Conservation (phyloP, 2,113 vertebrate genomes). For the Ceratotherium simum region DNA sequence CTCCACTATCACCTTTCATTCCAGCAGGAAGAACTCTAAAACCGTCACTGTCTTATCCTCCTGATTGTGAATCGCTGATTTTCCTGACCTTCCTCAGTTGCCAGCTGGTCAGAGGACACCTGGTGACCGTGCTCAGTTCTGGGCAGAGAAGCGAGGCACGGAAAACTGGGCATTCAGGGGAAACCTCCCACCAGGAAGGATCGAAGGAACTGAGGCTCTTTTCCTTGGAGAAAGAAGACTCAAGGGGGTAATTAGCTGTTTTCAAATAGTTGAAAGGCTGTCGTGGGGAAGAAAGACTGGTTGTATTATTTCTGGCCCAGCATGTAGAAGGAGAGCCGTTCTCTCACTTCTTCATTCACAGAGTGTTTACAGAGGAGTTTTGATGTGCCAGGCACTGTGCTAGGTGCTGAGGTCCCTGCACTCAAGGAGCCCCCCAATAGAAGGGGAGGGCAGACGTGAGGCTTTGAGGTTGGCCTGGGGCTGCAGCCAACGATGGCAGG, state of each 20-base stretch:
- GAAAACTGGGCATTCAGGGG: background rate
- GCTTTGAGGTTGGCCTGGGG: background rate
- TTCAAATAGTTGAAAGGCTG: no score
- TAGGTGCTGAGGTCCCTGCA: fast-evolving
- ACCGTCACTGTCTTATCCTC: background rate
- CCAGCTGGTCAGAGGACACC: fast-evolving
- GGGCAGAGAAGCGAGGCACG: background rate
- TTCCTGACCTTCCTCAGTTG: background rate
- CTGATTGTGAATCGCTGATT: fast-evolving
- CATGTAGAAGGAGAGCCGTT: fast-evolving
- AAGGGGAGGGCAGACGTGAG: background rate
- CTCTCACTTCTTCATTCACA: background rate
- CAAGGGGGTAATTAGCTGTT: fast-evolving
- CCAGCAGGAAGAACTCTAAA: background rate
- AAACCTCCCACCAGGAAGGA: background rate
- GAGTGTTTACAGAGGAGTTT: fast-evolving
- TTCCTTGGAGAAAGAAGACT: background rate
- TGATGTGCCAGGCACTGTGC: background rate
- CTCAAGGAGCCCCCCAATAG: background rate
- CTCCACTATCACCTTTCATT: background rate
- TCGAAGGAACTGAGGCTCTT: fast-evolving
- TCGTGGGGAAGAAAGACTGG: fast-evolving
- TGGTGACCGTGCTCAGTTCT: background rate
- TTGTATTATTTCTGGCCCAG: background rate
- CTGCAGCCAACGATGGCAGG: background rate